Percentiles rank a stretch among this genome's conserved stretches.
Evolutionary conservation across 2,888 invertebrate genomes (phyloP).

Genomic region (Tenthredo scrophulariae): DNA sequence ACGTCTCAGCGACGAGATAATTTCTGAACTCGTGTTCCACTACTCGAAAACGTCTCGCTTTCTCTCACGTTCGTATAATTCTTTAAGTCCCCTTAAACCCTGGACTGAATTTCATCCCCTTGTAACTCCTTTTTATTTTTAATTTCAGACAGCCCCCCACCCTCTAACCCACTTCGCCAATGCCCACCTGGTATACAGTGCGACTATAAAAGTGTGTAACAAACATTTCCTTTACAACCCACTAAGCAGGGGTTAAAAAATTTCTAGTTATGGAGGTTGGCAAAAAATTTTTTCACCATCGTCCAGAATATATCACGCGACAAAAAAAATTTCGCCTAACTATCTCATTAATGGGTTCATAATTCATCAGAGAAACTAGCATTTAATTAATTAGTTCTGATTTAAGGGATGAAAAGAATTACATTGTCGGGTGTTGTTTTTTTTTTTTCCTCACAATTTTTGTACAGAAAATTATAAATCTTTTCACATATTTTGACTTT

Average conservation of each 20-base stretch:
- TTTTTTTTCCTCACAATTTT: no score
- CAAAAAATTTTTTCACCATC: no score
- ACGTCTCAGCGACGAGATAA: conserved; percentile 44
- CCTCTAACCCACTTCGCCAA: no score
- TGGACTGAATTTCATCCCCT: neutral
- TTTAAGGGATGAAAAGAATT: no score
- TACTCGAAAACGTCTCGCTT: neutral
- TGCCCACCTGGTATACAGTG: neutral
- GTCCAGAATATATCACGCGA: no score
- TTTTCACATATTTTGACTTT: no score
- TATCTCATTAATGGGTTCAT: no score
- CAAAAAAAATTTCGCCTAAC: no score
- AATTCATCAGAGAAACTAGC: no score
- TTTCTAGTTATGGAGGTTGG: neutral
- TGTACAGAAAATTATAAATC: no score
- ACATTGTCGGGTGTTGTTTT: no score
- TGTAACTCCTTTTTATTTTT: conserved; percentile 51
- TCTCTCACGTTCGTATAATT: neutral
- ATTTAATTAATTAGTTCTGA: no score
- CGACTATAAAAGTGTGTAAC: neutral
- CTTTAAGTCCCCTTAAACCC: neutral
- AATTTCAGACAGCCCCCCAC: neutral
- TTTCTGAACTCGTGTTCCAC: conserved; percentile 45
- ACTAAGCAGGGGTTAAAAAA: neutral
- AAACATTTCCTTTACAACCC: neutral